A percentile compares a stretch with the other conserved stretches of the same genome.
Conservation (phyloP, 2,113 vertebrate species). For the Mesembrinibis cayennensis region DNA sequence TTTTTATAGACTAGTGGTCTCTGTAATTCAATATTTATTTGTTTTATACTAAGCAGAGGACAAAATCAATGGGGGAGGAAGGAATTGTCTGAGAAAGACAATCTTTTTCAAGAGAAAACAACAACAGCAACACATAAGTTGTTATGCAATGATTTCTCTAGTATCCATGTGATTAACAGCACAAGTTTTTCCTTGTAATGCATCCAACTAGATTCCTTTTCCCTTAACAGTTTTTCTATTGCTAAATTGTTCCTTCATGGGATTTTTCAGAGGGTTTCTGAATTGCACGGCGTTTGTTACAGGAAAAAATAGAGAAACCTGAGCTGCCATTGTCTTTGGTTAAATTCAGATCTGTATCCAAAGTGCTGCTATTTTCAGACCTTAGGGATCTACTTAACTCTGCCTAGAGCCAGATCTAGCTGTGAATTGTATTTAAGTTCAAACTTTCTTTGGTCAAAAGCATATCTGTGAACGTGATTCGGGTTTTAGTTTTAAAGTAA, state of each 20-base stretch:
- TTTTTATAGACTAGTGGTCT: not conserved
- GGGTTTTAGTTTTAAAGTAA: not conserved
- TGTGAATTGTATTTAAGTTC: not conserved
- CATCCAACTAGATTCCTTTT: slow-evolving; percentile 10
- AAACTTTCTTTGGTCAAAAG: not conserved
- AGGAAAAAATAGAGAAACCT: not conserved
- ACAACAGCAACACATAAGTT: not conserved
- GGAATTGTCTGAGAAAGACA: not conserved
- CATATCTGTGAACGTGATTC: not conserved
- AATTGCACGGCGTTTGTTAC: not conserved
- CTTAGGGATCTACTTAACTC: not conserved
- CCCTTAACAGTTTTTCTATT: not conserved
- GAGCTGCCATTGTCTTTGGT: not conserved
- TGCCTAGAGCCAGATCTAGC: not conserved
- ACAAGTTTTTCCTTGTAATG: slow-evolving; percentile 41
- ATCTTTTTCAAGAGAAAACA: slow-evolving; percentile 15
- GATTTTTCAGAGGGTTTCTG: not conserved
- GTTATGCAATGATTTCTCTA: slow-evolving; percentile 32
- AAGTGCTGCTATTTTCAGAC: not conserved
- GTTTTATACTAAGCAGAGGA: not conserved
- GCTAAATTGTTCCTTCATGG: not conserved
- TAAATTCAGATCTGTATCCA: not conserved
- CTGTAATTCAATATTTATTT: not conserved
- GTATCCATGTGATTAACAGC: slow-evolving; percentile 28
- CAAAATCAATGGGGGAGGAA: not conserved